Percentiles rank a stretch among this genome's conserved stretches.
phyloP scores from a whole-genome alignment of 2,113 vertebrate genomes.

The Hyaena hyaena region DNA sequence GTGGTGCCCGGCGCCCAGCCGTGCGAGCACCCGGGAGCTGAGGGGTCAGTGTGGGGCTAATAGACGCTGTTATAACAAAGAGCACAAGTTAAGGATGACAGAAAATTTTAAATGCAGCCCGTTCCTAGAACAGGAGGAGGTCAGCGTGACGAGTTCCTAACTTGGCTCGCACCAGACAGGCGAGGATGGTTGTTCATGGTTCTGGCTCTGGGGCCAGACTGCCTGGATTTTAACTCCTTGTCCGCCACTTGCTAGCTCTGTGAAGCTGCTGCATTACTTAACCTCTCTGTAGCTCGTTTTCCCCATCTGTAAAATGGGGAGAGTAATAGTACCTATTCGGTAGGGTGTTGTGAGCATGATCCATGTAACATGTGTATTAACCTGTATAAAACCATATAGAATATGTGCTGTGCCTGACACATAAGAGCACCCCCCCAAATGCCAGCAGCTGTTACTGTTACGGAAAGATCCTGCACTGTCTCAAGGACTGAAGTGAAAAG shows the following conservation, averaged over 20 bases:
- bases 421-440: neutral
- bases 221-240: neutral
- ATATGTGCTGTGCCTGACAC: neutral
- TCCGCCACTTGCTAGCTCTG: neutral
- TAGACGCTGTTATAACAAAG: too few relatives aligned
- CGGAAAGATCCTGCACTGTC: neutral
- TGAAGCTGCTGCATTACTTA: neutral
- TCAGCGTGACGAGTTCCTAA: neutral
- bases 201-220: neutral
- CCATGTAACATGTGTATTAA: neutral
- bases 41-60: neutral
- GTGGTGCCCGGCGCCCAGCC: too few relatives aligned
- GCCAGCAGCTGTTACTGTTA: neutral
- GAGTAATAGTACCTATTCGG: neutral
- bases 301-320: neutral
- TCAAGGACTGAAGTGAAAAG: neutral
- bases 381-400: neutral
- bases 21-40: neutral
- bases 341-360: neutral
- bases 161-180: neutral
- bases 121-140: neutral
- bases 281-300: neutral
- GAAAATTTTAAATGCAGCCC: neutral
- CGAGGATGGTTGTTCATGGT: neutral
- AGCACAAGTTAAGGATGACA: neutral